A percentile compares a stretch with the other conserved stretches of the same genome.
phyloP scores from a whole-genome alignment of 2,797 vertebrate genomes.

The Sebastes variabilis region DNA sequence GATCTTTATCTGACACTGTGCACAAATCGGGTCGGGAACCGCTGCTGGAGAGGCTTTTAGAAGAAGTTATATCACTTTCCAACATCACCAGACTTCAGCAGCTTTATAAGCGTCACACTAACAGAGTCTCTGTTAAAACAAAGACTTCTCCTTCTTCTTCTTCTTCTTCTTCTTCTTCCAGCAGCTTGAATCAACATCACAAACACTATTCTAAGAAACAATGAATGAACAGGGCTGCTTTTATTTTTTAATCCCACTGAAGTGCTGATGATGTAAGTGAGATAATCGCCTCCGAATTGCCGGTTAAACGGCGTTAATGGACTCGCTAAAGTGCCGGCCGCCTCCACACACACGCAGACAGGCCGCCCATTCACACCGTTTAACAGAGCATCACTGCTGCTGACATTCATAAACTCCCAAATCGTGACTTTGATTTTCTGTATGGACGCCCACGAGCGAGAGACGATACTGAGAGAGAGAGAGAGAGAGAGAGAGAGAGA shows the following conservation, averaged over 20 bases:
- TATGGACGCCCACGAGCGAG: slow-evolving; percentile 41
- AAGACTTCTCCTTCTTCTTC: not conserved
- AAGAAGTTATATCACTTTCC: too few species aligned
- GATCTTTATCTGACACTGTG: too few species aligned
- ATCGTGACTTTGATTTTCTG: slow-evolving; percentile 60
- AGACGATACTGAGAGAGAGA: slow-evolving; percentile 11
- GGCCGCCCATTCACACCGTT: slow-evolving; percentile 36
- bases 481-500: slow-evolving; percentile 16
- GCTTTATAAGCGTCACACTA: not conserved
- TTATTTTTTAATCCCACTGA: slow-evolving; percentile 23
- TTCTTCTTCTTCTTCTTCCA: not conserved
- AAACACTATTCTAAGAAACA: slow-evolving; percentile 39
- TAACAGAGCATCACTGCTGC: slow-evolving; percentile 44
- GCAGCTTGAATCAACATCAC: not conserved
- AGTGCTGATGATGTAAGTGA: slow-evolving; percentile 60
- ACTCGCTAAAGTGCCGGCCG: slow-evolving; percentile 42
- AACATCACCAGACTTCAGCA: not conserved
- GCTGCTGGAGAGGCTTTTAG: too few species aligned
- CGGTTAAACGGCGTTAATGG: slow-evolving; percentile 48
- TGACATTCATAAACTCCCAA: slow-evolving; percentile 52
- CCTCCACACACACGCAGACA: slow-evolving; percentile 34
- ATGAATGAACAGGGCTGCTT: slow-evolving; percentile 46
- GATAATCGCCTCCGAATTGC: slow-evolving; percentile 61
- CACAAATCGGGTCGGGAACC: too few species aligned
- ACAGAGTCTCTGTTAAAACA: not conserved